Evolutionary conservation across 2,888 invertebrate genomes (phyloP).

Genomic region (Eubasilissa splendida): DNA sequence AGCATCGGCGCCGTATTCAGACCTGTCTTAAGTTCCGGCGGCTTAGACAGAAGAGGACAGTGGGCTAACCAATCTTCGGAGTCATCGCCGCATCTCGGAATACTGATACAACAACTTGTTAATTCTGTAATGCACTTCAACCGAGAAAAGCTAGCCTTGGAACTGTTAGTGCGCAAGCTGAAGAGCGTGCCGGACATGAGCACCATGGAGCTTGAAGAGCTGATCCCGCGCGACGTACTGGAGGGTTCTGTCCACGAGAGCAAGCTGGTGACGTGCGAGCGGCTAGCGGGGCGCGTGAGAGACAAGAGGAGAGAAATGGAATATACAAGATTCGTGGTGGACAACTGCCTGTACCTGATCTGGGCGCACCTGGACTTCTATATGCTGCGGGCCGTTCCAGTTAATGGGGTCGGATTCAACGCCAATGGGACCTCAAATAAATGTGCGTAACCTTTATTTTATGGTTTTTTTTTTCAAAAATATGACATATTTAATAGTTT

Average conservation of each 20-base stretch:
- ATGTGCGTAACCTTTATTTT: conserved; percentile 37
- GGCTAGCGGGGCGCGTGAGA: conserved; percentile 70
- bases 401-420: conserved; percentile 57
- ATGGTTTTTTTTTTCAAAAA: no score
- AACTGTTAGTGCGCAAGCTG: conserved; percentile 69
- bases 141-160: conserved; percentile 68
- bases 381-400: conserved; percentile 75
- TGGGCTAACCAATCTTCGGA: conserved; percentile 59
- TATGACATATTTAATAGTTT: no score
- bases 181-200: conserved; percentile 71
- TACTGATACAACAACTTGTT: conserved; percentile 63
- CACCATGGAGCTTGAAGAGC: conserved; percentile 73
- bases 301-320: conserved; percentile 76
- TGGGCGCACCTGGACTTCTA: conserved; percentile 85
- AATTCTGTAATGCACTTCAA: conserved; percentile 73
- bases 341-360: conserved; percentile 81
- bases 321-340: conserved; percentile 78
- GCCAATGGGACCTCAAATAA: conserved; percentile 52
- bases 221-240: conserved; percentile 63
- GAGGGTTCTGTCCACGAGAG: conserved; percentile 60
- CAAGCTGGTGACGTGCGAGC: conserved; percentile 60
- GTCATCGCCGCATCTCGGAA: conserved; percentile 57
- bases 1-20: conserved; percentile 72
- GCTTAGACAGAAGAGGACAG: conserved; percentile 60
- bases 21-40: conserved; percentile 67